Evolutionary conservation across 2,888 invertebrate genomes (phyloP), one percentile per base, ranked within the genome.

Genomic region (Urechis unicinctus): DNA sequence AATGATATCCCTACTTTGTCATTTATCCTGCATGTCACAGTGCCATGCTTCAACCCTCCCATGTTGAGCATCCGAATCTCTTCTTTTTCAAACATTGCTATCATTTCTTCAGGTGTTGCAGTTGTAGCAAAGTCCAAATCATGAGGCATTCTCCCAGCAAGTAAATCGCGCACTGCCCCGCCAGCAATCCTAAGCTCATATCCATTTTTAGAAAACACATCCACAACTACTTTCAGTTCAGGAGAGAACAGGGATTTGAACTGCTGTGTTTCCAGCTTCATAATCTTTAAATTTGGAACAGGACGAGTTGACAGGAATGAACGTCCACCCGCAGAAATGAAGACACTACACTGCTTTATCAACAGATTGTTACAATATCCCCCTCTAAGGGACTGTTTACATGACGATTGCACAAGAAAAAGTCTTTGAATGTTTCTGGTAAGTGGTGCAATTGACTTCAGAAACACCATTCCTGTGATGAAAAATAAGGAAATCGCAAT

Each of bases 81-180:
- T 80, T 94, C 92, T 49, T 82, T 80, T 4, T 81, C 85, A 72
- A 97, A 95, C 87, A 97, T 91, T 41, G 85, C 84, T 74, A 92
- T 94, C 96, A 99, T 96, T 81, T 98, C 84, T 21, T 85, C 83
- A 0, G 98, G 98, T 0, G 96, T 97, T 6, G 98, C 98, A 21
- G 88, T 89, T 4, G 97, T 95, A 0, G 98, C 98, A 81, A 99
- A 95, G 80, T 99, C 98, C 50, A 99, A 80, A 79, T 99, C 98
- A 71, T 88, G 62, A 2, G 74, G 75, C 5, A 55, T 31, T 41
- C 66, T 75, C 21, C 67, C 71, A 60, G 81, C 69, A 42, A 82
- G 63, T n/a, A 81, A 64, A 64, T 82, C 84, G 81, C 90, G 84
- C 0, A 99, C 97, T 22, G 97, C 95, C 3, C 98, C 98, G 47